Base-by-base conservation (phyloP, 1,140 invertebrate genomes). In the Drosophila obscura region DNA sequence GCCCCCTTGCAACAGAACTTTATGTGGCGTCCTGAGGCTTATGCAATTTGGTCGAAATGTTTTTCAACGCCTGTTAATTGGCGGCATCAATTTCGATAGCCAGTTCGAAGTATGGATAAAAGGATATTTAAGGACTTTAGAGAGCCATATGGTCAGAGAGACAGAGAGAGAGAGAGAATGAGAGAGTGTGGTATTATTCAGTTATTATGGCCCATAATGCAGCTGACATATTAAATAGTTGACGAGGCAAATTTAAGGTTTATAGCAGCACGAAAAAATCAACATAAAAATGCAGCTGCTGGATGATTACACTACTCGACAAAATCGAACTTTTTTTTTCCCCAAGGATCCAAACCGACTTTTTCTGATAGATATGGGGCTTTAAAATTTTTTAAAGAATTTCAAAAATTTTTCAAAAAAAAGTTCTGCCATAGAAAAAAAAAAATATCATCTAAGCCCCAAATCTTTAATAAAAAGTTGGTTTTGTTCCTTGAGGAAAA, bases 1-100 rank as follows among this genome's bases (percentile, higher is more conserved):
- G 19, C 19, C 19, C 51, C 48, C 31, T 15, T 52, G 28, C 44
- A 52, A 56, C 59, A 56, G 31, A 58, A 53, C 55, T 78, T 78
- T 77, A 77, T 77, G 73, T 48, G 43, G 56, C 73, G 43, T 68
- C 57, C 73, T 35, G 57, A 69, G 76, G 72, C 62, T 76, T 75
- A 73, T 73, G 72, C 73, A 76, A 75, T 75, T 67, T 75, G 63
- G 72, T 67, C 44, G 63, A 61, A 75, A 76, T 76, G 73, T 75
- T 74, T 75, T 75, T 75, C 73, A 75, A 60, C 63, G 72, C 73
- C 72, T 67, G 72, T 75, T 76, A 76, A 76, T 76, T 76, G 73
- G 73, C 50, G 72, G 73, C 73, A 76, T 76, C 73, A 76, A 76
- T 76, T 76, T 60, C 73, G 63, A 66, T 75, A 26, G 72, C 69